Conservation (phyloP, 2,888 invertebrate species). For the Gandaritis pyraliata region DNA sequence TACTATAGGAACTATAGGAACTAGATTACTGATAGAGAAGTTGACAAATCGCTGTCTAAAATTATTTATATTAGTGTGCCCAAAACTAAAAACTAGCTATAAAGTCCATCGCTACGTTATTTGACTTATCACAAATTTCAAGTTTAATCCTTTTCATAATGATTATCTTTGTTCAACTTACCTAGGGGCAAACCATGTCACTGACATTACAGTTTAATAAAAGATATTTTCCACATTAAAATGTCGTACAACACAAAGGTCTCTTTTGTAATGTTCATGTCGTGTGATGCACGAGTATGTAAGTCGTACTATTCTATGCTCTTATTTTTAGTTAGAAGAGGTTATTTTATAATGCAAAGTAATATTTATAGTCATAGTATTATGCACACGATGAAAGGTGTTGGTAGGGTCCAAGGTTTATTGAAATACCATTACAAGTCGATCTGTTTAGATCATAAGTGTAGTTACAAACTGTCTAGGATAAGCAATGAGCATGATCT, state of each 20-base stretch:
- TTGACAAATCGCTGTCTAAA: too few relatives aligned
- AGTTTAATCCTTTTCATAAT: conserved; percentile 9
- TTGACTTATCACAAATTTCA: too few relatives aligned
- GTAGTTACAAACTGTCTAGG: not conserved
- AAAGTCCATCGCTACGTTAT: too few relatives aligned
- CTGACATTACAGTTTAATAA: conserved; percentile 73
- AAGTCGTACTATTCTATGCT: conserved; percentile 20
- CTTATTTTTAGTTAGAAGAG: conserved; percentile 21
- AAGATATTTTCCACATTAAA: conserved; percentile 63
- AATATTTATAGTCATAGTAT: too few relatives aligned
- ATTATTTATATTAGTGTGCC: too few relatives aligned
- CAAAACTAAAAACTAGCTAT: too few relatives aligned
- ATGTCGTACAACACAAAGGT: conserved; percentile 49
- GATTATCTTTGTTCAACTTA: conserved; percentile 15
- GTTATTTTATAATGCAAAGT: conserved; percentile 1
- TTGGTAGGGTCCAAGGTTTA: too few relatives aligned
- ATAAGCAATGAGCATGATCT: too few relatives aligned
- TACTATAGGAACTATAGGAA: too few relatives aligned
- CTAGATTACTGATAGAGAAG: too few relatives aligned
- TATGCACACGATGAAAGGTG: too few relatives aligned
- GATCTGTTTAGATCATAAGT: not conserved
- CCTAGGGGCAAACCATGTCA: conserved; percentile 49
- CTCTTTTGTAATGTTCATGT: conserved; percentile 30
- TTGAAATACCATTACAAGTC: too few relatives aligned
- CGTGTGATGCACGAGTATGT: conserved; percentile 3